Conservation (phyloP, 2,888 invertebrate species). For the Neocrepidodera transversa region DNA sequence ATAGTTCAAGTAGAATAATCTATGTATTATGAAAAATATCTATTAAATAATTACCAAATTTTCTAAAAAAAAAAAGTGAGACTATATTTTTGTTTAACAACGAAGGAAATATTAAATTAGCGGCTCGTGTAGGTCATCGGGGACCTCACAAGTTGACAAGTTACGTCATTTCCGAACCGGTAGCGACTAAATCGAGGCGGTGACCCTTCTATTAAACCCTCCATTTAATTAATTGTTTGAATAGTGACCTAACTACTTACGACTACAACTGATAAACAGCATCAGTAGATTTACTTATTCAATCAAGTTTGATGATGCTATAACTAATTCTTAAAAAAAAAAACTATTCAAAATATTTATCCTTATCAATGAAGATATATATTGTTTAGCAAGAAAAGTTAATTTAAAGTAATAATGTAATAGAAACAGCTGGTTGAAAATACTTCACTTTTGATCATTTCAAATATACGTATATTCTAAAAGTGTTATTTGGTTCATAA, state of each 20-base stretch:
- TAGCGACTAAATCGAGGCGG: slow-evolving; percentile 40
- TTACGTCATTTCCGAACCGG: slow-evolving; percentile 56
- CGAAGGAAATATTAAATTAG: slow-evolving; percentile 28
- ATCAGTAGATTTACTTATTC: slow-evolving; percentile 23
- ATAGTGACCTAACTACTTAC: slow-evolving; percentile 44
- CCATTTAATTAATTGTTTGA: slow-evolving; percentile 49
- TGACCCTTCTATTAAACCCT: slow-evolving; percentile 47
- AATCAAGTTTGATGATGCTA: not conserved
- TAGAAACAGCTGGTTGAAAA: slow-evolving; percentile 28
- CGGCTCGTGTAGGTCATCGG: slow-evolving; percentile 28
- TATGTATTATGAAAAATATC: no score
- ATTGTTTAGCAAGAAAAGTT: slow-evolving; percentile 29
- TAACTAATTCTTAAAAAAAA: not conserved
- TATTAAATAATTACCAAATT: no score
- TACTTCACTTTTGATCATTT: not conserved
- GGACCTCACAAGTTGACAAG: slow-evolving; percentile 54
- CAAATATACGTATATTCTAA: not conserved
- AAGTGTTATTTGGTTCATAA: slow-evolving; percentile 12
- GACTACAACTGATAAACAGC: slow-evolving; percentile 40
- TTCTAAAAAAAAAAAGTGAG: no score
- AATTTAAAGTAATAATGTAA: slow-evolving; percentile 11
- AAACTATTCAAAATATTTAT: not conserved
- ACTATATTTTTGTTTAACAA: no score
- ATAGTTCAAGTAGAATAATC: no score
- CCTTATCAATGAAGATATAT: slow-evolving; percentile 9